Percentiles rank a stretch among this genome's conserved stretches.
phyloP scores from a whole-genome alignment of 2,113 vertebrate genomes.

The Cololabis saira region DNA sequence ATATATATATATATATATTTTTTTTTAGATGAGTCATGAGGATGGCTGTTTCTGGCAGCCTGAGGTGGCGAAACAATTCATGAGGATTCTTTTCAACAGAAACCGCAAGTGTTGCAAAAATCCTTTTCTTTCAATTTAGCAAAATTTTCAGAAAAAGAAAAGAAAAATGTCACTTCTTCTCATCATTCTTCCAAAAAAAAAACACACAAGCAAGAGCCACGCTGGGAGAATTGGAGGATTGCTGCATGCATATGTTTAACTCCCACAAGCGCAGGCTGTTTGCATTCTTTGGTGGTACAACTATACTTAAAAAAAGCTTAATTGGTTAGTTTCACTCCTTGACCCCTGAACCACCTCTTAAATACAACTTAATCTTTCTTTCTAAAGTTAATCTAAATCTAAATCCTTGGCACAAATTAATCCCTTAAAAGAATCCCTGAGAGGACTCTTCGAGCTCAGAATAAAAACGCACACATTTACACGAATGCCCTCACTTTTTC shows the following conservation, averaged over 20 bases:
- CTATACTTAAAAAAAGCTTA: conserved; percentile 3
- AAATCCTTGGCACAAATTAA: conserved; percentile 46
- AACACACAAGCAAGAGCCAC: neutral
- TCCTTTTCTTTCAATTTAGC: conserved; percentile 37
- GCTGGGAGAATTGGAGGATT: too few species aligned
- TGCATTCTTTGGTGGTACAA: conserved; percentile 1
- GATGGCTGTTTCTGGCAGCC: conserved; percentile 56
- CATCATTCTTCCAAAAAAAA: conserved; percentile 15
- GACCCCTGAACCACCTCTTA: conserved; percentile 42
- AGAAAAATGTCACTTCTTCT: neutral
- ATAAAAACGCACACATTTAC: neutral
- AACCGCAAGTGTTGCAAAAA: conserved; percentile 57
- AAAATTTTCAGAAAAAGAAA: neutral
- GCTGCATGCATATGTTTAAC: neutral
- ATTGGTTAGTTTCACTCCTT: conserved; percentile 50
- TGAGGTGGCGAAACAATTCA: conserved; percentile 58
- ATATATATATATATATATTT: too few species aligned
- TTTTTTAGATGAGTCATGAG: conserved; percentile 70
- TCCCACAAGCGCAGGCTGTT: neutral
- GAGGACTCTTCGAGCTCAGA: neutral
- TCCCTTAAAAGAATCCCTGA: conserved; percentile 39
- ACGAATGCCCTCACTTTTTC: neutral
- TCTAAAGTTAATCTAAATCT: conserved; percentile 49
- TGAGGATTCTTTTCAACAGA: conserved; percentile 39
- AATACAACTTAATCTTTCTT: conserved; percentile 55